Evolutionary conservation across 2,113 vertebrate genomes (phyloP), one percentile per base, ranked within the genome.

Genomic region (Thomomys bottae): DNA sequence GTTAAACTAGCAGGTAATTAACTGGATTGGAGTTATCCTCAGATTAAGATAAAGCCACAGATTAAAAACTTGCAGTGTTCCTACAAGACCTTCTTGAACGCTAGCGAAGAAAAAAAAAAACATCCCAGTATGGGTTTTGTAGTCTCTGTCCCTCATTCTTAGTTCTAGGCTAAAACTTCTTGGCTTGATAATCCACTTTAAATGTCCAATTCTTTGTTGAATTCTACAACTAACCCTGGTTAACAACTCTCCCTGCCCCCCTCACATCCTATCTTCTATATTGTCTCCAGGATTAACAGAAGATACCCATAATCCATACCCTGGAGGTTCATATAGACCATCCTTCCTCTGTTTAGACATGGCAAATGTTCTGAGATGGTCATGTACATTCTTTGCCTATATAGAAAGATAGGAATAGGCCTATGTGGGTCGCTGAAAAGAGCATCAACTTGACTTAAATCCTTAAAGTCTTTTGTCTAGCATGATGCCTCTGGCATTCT

Each of bases 51-150:
- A 63, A 94, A 77, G 34, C 76, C 77, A 66, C 34, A 80, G 28
- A 67, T 70, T 70, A 71, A 92, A 93, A 86, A n/a, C n/a, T 82
- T 54, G 78, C 12, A 89, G 38, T 32, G 42, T 28, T 85, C 23
- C 78, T 61, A 75, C 28, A 49, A 79, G 71, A 72, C 23, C 23
- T 42, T 80, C 32, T 30, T 30, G n/a, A 59, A 42, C 30, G 34
- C 36, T 63, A 30, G 11, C 5, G 38, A 23, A 72, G 36, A 81
- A 81, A 45, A 64, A 63, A 23, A 66, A 79, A 18, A 23, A 66
- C 75, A 18, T 79, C 54, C 54, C 40, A 15, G 6, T 6, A 20
- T 8, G n/a, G 71, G n/a, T 23, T 73, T 42, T 42, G 54, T 61
- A n/a, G 10, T 45, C 6, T 36, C 32, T 57, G 12, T 17, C 14